These are phyloP conservation scores for Euclidia mi DNA, from an alignment of 2,888 invertebrate species.

Conservation along the genomic window DNA sequence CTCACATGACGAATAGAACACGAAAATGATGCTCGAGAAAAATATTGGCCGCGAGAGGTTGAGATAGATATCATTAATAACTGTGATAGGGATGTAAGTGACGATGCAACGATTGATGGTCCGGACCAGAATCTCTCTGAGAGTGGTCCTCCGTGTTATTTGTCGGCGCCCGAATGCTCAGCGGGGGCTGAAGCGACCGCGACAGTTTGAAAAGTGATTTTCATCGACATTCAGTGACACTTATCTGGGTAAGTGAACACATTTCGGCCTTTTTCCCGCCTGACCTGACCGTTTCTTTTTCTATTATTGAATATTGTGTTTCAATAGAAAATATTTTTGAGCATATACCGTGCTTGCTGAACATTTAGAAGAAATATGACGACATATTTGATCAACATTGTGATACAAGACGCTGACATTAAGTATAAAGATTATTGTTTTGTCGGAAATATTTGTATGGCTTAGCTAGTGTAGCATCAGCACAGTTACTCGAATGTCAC, in stretches of 20 bases:
- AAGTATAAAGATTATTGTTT: too few relatives aligned
- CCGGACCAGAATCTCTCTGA: slow-evolving; percentile 13
- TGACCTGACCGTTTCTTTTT: background rate
- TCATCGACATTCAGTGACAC: slow-evolving; percentile 25
- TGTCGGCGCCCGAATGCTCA: slow-evolving; percentile 15
- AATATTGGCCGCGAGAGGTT: slow-evolving; percentile 19
- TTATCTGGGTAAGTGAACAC: slow-evolving; percentile 19
- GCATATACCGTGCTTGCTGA: too few relatives aligned
- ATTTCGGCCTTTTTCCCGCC: background rate
- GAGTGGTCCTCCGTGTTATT: slow-evolving; percentile 43
- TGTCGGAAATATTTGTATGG: too few relatives aligned
- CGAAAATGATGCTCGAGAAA: slow-evolving; percentile 12
- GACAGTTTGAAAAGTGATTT: slow-evolving; percentile 36
- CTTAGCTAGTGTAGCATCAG: too few relatives aligned
- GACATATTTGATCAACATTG: too few relatives aligned
- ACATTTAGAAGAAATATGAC: too few relatives aligned
- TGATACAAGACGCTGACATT: too few relatives aligned
- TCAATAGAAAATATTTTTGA: too few relatives aligned
- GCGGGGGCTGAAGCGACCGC: slow-evolving; percentile 3
- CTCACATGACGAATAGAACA: background rate
- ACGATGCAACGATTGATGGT: slow-evolving; percentile 51
- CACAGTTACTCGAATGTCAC: too few relatives aligned
- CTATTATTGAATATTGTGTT: too few relatives aligned
- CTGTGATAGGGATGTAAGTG: slow-evolving; percentile 35
- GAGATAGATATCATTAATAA: slow-evolving; percentile 38